Conservation (phyloP, 2,888 invertebrate genomes). For the Lottia gigantea region DNA sequence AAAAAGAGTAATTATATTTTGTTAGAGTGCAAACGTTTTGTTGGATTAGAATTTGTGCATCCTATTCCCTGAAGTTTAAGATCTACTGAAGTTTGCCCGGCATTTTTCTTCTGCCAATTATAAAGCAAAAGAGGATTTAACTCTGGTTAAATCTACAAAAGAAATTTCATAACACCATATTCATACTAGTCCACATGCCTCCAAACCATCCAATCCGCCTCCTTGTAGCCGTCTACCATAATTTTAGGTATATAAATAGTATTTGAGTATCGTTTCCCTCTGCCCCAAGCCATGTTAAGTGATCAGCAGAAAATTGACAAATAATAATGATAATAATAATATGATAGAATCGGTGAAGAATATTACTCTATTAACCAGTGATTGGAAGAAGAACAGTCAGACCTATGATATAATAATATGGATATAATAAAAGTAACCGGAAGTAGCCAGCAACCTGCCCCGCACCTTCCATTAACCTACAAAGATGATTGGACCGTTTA, state of each 20-base stretch:
- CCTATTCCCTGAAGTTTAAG: too few relatives aligned
- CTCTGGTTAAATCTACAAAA: constrained; percentile 9
- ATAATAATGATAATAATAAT: constrained; percentile 3
- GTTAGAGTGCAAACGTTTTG: too few relatives aligned
- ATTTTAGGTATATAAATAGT: constrained; percentile 2
- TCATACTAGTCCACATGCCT: constrained; percentile 1
- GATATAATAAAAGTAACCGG: constrained; percentile 18
- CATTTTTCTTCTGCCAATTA: not conserved
- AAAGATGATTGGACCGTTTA: constrained; percentile 44
- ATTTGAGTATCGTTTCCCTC: constrained; percentile 2
- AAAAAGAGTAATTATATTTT: too few relatives aligned
- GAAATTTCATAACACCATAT: not conserved
- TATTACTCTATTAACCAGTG: constrained; percentile 14
- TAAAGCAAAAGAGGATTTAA: constrained; percentile 1
- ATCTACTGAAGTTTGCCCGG: too few relatives aligned
- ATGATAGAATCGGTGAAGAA: constrained; percentile 14
- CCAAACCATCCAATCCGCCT: not conserved
- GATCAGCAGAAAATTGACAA: constrained; percentile 5
- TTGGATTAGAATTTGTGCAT: too few relatives aligned
- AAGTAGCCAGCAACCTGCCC: constrained; percentile 51
- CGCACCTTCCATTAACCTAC: constrained; percentile 51
- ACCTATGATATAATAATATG: constrained; percentile 7
- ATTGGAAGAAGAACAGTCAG: constrained; percentile 11
- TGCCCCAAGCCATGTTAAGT: constrained; percentile 11
- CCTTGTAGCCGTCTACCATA: too few relatives aligned